These are phyloP conservation scores for Orchesella flavescens DNA, from an alignment of 2,888 invertebrate genomes.

Conservation along the genomic window DNA sequence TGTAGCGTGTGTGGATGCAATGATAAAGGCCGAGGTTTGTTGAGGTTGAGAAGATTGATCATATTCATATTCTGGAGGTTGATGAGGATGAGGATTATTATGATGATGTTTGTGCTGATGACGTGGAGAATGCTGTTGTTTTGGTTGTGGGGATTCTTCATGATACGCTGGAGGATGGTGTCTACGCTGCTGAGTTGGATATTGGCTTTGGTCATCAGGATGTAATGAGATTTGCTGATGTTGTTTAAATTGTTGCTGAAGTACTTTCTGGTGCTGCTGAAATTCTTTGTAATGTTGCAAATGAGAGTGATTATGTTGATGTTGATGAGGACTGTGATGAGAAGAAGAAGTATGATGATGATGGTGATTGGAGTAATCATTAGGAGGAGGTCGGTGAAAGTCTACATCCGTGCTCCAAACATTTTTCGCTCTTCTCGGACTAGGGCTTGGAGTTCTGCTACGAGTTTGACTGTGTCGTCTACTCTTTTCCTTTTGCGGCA, in stretches of 20 bases:
- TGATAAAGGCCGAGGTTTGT: constrained; percentile 22
- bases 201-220: neutral
- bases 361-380: neutral
- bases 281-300: neutral
- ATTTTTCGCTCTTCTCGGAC: constrained; percentile 20
- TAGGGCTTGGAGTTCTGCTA: constrained; percentile 28
- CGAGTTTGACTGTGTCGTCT: constrained; percentile 21
- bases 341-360: neutral
- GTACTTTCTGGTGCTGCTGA: neutral
- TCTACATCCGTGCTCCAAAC: constrained; percentile 51
- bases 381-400: constrained; percentile 26
- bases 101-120: neutral
- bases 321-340: too few species aligned
- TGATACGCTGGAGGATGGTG: neutral
- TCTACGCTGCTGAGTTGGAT: neutral
- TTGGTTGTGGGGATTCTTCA: too few species aligned
- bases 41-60: neutral
- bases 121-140: neutral
- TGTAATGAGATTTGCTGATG: neutral
- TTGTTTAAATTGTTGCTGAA: neutral
- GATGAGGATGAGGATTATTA: neutral
- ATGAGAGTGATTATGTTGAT: too few species aligned
- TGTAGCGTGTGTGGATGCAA: constrained; percentile 43
- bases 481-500: neutral
- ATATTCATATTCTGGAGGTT: neutral